Conservation (phyloP, 2,797 vertebrate species). For the Neostethus bicornis region DNA sequence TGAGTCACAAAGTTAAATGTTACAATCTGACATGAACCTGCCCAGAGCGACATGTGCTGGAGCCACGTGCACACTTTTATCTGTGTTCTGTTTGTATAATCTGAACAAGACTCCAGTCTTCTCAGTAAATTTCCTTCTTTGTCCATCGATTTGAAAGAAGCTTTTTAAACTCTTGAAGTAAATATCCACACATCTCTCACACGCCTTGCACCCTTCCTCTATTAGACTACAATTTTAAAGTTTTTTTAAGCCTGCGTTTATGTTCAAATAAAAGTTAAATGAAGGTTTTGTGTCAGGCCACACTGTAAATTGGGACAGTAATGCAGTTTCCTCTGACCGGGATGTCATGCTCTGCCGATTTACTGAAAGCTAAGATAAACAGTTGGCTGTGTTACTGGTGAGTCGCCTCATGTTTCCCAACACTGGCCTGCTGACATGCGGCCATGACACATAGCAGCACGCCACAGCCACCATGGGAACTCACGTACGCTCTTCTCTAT, state of each 20-base stretch:
- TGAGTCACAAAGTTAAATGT: too few species aligned
- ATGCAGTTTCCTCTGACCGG: background rate
- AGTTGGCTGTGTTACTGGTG: background rate
- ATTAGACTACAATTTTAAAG: too few species aligned
- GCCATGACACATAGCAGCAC: conserved; percentile 7
- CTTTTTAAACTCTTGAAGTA: background rate
- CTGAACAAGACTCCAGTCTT: background rate
- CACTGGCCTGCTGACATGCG: background rate
- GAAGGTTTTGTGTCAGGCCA: background rate
- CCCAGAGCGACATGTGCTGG: background rate
- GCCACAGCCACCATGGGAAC: conserved; percentile 41
- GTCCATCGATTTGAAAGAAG: background rate
- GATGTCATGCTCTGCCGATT: background rate
- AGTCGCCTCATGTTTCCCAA: background rate
- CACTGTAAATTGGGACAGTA: background rate
- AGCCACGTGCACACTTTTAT: background rate
- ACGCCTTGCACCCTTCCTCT: too few species aligned
- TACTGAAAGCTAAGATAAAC: background rate
- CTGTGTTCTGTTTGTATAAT: background rate
- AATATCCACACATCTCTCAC: background rate
- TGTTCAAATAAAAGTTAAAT: too few species aligned
- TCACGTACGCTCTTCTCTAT: conserved; percentile 41
- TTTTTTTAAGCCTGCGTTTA: too few species aligned
- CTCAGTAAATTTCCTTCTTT: background rate
- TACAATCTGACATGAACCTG: too few species aligned